phyloP scores from a whole-genome alignment of 1,140 invertebrate genomes.

The Monochamus saltuarius region DNA sequence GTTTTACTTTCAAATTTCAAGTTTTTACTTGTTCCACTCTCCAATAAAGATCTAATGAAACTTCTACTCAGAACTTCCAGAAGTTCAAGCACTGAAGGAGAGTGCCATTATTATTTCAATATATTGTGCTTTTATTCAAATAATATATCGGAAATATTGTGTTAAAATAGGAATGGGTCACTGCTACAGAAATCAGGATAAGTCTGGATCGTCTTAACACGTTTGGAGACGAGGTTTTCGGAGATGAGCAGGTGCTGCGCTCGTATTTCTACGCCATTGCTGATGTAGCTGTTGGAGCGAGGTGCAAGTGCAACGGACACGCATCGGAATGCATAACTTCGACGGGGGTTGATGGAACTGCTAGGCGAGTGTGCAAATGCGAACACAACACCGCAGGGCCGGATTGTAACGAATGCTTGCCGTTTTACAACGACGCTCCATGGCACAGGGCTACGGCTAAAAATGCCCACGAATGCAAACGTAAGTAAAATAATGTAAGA shows the following conservation, averaged over 20 bases:
- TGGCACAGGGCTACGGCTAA: slow-evolving; percentile 86
- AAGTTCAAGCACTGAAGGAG: no score
- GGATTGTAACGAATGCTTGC: slow-evolving; percentile 90
- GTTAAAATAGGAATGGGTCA: slow-evolving; percentile 86
- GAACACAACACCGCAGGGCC: slow-evolving; percentile 92
- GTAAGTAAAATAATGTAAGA: slow-evolving; percentile 71
- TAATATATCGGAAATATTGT: background rate
- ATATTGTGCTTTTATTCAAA: no score
- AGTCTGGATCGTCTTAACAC: slow-evolving; percentile 91
- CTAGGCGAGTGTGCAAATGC: slow-evolving; percentile 72
- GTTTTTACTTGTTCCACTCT: no score
- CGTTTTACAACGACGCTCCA: slow-evolving; percentile 94
- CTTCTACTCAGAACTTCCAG: no score
- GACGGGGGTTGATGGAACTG: slow-evolving; percentile 51
- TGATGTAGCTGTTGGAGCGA: slow-evolving; percentile 93
- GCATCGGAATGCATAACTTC: slow-evolving; percentile 83
- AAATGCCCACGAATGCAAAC: slow-evolving; percentile 92
- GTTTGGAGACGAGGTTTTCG: slow-evolving; percentile 97
- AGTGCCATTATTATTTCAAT: no score
- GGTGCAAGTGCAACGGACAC: slow-evolving; percentile 98
- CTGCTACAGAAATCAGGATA: slow-evolving; percentile 91
- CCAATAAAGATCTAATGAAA: no score
- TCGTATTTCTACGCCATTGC: slow-evolving; percentile 99
- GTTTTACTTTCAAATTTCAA: no score
- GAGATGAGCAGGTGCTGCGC: slow-evolving; percentile 84